These are phyloP conservation scores for Sitophilus oryzae DNA, from an alignment of 1,140 invertebrate species.

Conservation along the genomic window DNA sequence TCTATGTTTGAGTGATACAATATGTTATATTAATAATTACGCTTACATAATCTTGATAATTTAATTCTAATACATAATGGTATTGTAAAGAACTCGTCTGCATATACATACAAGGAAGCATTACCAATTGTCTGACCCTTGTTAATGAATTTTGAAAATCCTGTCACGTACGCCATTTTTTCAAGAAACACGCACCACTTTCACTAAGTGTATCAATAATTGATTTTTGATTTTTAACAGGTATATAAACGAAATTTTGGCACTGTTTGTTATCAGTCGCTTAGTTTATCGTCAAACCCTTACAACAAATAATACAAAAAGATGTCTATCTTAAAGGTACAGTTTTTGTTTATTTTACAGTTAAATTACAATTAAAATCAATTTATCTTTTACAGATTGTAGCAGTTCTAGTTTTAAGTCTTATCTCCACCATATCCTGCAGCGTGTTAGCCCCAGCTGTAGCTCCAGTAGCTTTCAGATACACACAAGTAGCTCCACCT, in stretches of 20 bases:
- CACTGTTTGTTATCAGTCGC: neutral
- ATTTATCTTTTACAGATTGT: slow-evolving; percentile 19
- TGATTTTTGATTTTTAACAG: neutral
- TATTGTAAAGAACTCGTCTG: no score
- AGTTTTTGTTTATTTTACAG: neutral
- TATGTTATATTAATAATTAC: no score
- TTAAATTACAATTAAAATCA: neutral
- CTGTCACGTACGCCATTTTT: neutral
- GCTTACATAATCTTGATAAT: no score
- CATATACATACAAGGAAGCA: no score
- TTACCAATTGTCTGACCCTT: no score
- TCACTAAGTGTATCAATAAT: neutral
- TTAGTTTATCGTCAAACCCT: neutral
- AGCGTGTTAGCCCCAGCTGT: slow-evolving; percentile 11
- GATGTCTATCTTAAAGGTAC: slow-evolving; percentile 14
- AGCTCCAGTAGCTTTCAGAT: slow-evolving; percentile 17
- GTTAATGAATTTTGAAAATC: neutral
- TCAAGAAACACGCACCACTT: neutral
- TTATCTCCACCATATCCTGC: slow-evolving; percentile 3
- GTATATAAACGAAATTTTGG: neutral
- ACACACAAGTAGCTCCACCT: slow-evolving; percentile 28
- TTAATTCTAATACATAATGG: no score
- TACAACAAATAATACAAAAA: neutral
- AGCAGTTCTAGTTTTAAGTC: slow-evolving; percentile 1
- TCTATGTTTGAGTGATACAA: no score